Evolutionary conservation across 2,113 vertebrate species (phyloP), one percentile per base, ranked within the genome.

Genomic region (Ictidomys tridecemlineatus): DNA sequence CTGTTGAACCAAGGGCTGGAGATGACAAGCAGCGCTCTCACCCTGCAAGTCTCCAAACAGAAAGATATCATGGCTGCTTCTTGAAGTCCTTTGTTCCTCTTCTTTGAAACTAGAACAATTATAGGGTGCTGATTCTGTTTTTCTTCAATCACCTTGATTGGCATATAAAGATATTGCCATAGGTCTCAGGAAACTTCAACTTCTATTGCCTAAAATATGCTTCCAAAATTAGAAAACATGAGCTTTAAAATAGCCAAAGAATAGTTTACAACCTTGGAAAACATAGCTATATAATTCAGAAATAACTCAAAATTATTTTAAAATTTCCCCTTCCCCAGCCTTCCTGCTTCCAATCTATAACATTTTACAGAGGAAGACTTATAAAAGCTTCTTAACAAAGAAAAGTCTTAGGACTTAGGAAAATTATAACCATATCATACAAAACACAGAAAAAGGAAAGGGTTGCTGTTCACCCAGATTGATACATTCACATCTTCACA

Each of bases 201-300:
- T 90, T 93, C 82, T 84, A 69, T 72, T 95, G 45, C 95, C 80
- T 88, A 96, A 97, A 97, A 89, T 92, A 85, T 76, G 51, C 58
- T 95, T 93, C 83, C 86, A 53, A 97, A 91, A 93, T 93, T 97
- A 87, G 78, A 93, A 95, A 97, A 87, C 34, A 70, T 42, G 28
- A 92, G 11, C 20, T 92, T 95, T 77, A 61, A 82, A 95, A 92
- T 4, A 18, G 53, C 65, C 88, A n/a, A 90, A 96, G 42, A 93
- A 70, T 56, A 94, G 56, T 91, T 94, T 97, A 79, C 74, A 95
- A 58, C 48, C 56, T 94, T 45, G 85, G 77, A 94, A 97, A 73
- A 61, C 34, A 61, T 34, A 74, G 13, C 18, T 77, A 82, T 77
- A 17, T 72, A 72, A 84, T 96, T 97, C 72, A 85, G 45, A 96